These are phyloP conservation scores for Pagrus major DNA, from an alignment of 2,113 vertebrate species.

Conservation along the genomic window DNA sequence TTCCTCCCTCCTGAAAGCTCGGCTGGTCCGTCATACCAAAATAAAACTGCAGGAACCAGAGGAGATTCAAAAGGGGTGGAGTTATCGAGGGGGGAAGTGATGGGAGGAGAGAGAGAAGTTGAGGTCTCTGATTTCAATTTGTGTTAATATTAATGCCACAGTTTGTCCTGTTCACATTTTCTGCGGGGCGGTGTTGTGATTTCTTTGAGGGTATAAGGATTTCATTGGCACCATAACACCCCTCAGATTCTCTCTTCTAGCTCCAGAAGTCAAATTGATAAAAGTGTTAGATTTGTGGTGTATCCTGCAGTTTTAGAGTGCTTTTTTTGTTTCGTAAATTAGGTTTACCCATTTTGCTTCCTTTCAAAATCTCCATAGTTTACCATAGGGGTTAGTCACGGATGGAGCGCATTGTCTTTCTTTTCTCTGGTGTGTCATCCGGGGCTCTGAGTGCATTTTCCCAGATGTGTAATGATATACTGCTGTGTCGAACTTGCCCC, in stretches of 20 bases:
- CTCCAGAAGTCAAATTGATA: not conserved
- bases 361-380: not conserved
- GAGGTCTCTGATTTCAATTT: constrained; percentile 56
- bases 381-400: constrained; percentile 13
- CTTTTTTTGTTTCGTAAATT: not conserved
- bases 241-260: constrained; percentile 1
- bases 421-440: constrained; percentile 56
- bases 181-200: not conserved
- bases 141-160: constrained; percentile 46
- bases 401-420: constrained; percentile 45
- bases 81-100: constrained; percentile 8
- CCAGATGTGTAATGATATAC: constrained; percentile 86
- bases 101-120: constrained; percentile 45
- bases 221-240: constrained; percentile 5
- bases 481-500: constrained; percentile 68
- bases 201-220: not conserved
- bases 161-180: constrained; percentile 9
- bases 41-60: constrained; percentile 62
- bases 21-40: constrained; percentile 58
- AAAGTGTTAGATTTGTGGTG: not conserved
- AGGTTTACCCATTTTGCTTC: not conserved
- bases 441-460: constrained; percentile 67
- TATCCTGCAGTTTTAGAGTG: not conserved
- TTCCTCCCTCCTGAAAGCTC: constrained; percentile 51
- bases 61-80: constrained; percentile 57